Conservation (phyloP, 1,140 invertebrate species). For the Cydia strobilella region DNA sequence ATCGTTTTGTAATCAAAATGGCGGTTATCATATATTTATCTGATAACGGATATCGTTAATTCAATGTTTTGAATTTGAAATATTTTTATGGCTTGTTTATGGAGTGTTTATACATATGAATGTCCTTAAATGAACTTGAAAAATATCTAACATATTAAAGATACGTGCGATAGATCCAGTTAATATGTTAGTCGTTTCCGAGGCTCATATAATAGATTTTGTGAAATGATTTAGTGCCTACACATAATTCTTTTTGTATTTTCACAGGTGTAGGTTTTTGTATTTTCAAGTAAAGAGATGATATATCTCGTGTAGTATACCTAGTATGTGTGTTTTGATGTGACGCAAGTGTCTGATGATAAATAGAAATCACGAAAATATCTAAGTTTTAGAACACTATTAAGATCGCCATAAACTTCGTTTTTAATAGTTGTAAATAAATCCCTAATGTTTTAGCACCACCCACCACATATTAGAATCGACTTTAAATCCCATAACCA, state of each 20-base stretch:
- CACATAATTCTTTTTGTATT: not conserved
- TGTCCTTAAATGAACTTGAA: not conserved
- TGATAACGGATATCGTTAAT: slow-evolving; percentile 16
- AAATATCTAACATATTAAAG: not conserved
- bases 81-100: slow-evolving; percentile 3
- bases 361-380: not conserved
- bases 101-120: not conserved
- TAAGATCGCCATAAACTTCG: not conserved
- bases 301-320: not conserved
- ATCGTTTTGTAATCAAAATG: slow-evolving; percentile 14
- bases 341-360: not conserved
- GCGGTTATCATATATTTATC: not conserved
- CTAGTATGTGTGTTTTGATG: not conserved
- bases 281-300: not conserved
- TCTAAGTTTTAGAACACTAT: not conserved
- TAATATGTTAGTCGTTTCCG: too few species aligned
- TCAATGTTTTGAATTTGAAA: not conserved
- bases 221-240: not conserved
- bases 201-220: not conserved
- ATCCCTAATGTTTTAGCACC: not conserved
- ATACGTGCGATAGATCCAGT: not conserved
- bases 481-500: slow-evolving; percentile 6
- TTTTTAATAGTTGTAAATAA: slow-evolving; percentile 15
- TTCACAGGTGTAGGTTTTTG: not conserved
- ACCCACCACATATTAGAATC: not conserved